Evolutionary conservation across 2,797 vertebrate species (phyloP).

Genomic region (Rhinophrynus dorsalis): DNA sequence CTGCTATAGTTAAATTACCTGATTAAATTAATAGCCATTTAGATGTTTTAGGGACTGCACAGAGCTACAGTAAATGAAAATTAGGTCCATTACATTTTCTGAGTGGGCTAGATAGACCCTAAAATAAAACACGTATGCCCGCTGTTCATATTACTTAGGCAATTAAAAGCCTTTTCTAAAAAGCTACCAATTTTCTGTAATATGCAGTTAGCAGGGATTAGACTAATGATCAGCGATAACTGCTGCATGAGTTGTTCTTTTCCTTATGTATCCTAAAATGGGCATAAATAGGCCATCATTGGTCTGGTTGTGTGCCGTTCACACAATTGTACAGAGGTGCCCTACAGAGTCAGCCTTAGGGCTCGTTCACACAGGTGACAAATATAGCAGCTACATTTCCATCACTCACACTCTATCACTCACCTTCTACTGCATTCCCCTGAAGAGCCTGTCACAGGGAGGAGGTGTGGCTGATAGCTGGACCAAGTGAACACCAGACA

Average conservation of each 20-base stretch:
- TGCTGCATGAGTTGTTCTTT: constrained; percentile 42
- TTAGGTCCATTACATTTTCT: constrained; percentile 79
- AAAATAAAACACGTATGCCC: constrained; percentile 78
- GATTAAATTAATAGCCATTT: constrained; percentile 98
- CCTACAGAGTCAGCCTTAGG: too few species aligned
- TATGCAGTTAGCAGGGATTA: constrained; percentile 59
- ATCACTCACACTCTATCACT: too few species aligned
- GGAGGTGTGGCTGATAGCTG: too few species aligned
- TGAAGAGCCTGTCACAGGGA: too few species aligned
- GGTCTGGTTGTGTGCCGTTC: too few species aligned
- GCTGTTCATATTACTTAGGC: constrained; percentile 74
- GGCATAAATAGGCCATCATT: too few species aligned
- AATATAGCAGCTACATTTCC: too few species aligned
- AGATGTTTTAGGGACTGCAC: constrained; percentile 93
- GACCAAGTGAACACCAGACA: too few species aligned
- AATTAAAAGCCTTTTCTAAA: constrained; percentile 78
- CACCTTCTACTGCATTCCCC: too few species aligned
- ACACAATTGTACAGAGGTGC: too few species aligned
- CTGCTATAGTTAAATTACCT: constrained; percentile 90
- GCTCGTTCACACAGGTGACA: too few species aligned
- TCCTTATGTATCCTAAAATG: constrained; percentile 58
- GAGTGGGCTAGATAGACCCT: constrained; percentile 75
- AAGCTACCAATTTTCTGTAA: constrained; percentile 67
- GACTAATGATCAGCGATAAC: constrained; percentile 56
- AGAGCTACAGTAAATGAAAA: constrained; percentile 81